Percentiles rank a stretch among this genome's conserved stretches.
These are phyloP conservation scores for Xestia ashworthii DNA, from an alignment of 2,888 invertebrate species.

Conservation along the genomic window DNA sequence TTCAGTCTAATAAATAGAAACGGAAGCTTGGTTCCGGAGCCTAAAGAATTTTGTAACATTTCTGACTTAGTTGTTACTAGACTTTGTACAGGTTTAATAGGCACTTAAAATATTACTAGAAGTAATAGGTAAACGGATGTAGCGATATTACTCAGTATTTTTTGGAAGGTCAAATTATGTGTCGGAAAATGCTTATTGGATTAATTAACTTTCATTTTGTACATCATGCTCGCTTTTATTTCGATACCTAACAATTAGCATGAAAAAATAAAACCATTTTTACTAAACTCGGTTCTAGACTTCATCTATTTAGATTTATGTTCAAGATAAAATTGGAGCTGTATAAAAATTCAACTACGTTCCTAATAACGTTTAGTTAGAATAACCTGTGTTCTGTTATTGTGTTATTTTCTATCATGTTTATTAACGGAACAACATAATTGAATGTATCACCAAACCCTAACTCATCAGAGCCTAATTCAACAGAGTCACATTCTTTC, in stretches of 20 bases:
- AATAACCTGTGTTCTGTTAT: not conserved
- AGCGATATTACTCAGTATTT: constrained; percentile 22
- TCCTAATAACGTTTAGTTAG: not conserved
- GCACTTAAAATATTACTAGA: constrained; percentile 14
- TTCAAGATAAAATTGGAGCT: not conserved
- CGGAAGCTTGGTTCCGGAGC: constrained; percentile 23
- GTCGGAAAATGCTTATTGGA: constrained; percentile 9
- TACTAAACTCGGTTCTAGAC: not conserved
- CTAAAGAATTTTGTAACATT: constrained; percentile 1
- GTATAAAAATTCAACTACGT: not conserved
- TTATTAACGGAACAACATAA: not conserved
- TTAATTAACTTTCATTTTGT: constrained; percentile 1
- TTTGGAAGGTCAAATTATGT: constrained; percentile 4
- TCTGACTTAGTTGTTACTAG: not conserved
- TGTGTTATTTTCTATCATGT: not conserved
- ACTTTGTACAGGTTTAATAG: not conserved
- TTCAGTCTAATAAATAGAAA: constrained; percentile 7
- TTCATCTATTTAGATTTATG: constrained; percentile 6
- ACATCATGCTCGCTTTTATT: not conserved
- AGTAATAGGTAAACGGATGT: constrained; percentile 13
- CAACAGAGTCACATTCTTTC: not conserved
- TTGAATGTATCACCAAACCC: not conserved
- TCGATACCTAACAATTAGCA: not conserved
- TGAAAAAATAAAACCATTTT: not conserved
- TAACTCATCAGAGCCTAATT: not conserved